Conservation (phyloP, 1,140 invertebrate genomes). For the Lepeophtheirus salmonis region DNA sequence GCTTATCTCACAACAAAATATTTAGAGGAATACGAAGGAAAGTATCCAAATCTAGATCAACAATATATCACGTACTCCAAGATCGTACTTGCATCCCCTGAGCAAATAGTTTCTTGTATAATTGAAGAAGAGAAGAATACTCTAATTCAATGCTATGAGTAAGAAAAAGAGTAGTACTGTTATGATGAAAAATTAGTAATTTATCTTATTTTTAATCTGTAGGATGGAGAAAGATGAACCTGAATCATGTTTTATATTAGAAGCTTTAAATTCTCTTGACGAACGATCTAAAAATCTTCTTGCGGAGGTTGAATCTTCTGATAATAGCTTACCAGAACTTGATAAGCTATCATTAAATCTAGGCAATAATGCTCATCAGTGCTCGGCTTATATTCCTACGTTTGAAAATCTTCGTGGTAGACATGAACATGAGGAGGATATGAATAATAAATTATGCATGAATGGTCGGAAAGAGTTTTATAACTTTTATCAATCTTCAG, state of each 20-base stretch:
- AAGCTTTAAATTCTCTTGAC: constrained; percentile 46
- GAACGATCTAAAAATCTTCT: constrained; percentile 26
- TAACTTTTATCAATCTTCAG: constrained; percentile 39
- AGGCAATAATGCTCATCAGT: no score
- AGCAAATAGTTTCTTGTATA: constrained; percentile 43
- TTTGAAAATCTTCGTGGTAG: no score
- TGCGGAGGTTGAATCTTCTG: not conserved
- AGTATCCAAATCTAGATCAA: not conserved
- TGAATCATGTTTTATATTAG: constrained; percentile 62
- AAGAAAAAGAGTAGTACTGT: constrained; percentile 25
- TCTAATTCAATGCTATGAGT: constrained; percentile 38
- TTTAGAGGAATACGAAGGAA: constrained; percentile 20
- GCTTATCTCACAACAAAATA: constrained; percentile 41
- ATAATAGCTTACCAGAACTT: not conserved
- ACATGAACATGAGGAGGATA: not conserved
- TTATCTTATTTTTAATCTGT: no score
- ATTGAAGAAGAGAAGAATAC: constrained; percentile 49
- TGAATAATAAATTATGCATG: no score
- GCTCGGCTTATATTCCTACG: no score
- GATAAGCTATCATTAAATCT: no score
- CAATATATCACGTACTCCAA: constrained; percentile 41
- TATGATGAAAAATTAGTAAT: not conserved
- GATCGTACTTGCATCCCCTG: constrained; percentile 45
- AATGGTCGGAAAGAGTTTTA: constrained; percentile 7
- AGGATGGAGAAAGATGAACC: constrained; percentile 39